Percentiles rank a stretch among this genome's conserved stretches.
phyloP scores from a whole-genome alignment of 2,797 vertebrate genomes.

The Anguilla megastoma region DNA sequence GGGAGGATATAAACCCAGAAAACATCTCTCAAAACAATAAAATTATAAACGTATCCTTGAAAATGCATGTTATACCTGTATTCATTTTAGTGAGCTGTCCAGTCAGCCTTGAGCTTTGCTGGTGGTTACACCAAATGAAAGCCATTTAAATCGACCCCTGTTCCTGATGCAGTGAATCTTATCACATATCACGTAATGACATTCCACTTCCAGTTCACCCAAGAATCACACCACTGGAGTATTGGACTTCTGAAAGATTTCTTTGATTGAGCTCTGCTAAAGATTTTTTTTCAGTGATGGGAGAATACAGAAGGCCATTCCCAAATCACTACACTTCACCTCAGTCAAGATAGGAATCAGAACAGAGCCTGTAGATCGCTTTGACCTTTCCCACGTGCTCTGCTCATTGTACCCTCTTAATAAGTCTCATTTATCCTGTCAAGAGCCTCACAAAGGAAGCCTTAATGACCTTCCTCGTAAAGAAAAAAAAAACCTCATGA shows the following conservation, averaged over 20 bases:
- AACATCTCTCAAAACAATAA: not conserved
- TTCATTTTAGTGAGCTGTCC: not conserved
- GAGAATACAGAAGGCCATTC: not conserved
- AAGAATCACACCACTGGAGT: not conserved
- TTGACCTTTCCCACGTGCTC: slow-evolving; percentile 57
- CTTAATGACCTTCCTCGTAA: not conserved
- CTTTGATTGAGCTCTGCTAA: not conserved
- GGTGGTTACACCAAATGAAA: not conserved
- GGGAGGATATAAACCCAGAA: not conserved
- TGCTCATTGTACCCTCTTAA: slow-evolving; percentile 14
- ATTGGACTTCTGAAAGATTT: not conserved
- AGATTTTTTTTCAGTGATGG: not conserved
- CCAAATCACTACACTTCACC: not conserved
- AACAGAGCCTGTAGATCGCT: slow-evolving; percentile 51
- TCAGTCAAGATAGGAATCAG: slow-evolving; percentile 1
- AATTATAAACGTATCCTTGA: not conserved
- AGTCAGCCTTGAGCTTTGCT: not conserved
- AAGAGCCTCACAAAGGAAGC: not conserved
- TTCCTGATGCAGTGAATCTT: not conserved
- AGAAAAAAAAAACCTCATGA: not conserved
- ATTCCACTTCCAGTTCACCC: not conserved
- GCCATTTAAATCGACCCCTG: not conserved
- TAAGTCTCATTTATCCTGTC: slow-evolving; percentile 18
- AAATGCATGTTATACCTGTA: not conserved
- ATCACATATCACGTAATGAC: not conserved